phyloP scores from a whole-genome alignment of 2,113 vertebrate genomes.

The Jaculus jaculus region DNA sequence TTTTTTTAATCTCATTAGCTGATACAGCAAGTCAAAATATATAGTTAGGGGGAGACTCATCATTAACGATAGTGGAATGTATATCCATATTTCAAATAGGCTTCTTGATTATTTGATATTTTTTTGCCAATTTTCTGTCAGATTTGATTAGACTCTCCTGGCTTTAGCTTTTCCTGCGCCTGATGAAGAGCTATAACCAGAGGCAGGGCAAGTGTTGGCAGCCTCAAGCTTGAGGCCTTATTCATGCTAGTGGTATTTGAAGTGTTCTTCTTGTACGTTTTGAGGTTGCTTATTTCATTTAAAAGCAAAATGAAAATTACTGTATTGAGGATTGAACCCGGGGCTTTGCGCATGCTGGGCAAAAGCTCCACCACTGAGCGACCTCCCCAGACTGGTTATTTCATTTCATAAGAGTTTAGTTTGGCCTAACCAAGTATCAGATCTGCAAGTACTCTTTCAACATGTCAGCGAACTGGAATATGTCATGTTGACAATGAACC shows the following conservation, averaged over 20 bases:
- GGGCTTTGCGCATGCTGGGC: neutral
- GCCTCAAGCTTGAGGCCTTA: neutral
- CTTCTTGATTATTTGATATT: slow-evolving; percentile 64
- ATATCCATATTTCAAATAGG: slow-evolving; percentile 56
- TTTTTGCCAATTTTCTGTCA: slow-evolving; percentile 55
- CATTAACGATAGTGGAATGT: slow-evolving; percentile 17
- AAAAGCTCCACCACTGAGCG: neutral
- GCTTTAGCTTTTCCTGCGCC: neutral
- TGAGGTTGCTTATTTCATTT: neutral
- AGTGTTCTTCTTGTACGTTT: neutral
- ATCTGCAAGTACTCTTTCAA: neutral
- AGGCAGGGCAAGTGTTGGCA: neutral
- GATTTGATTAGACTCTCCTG: slow-evolving; percentile 35
- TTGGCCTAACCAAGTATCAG: neutral
- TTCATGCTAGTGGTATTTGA: neutral
- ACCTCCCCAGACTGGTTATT: neutral
- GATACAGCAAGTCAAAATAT: slow-evolving; percentile 34
- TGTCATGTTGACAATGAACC: accelerated
- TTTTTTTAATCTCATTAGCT: slow-evolving; percentile 70
- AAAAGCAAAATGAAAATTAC: neutral
- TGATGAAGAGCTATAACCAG: slow-evolving; percentile 16
- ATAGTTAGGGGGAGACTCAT: neutral
- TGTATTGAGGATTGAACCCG: neutral
- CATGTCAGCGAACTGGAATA: neutral
- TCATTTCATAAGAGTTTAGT: neutral